Conservation (phyloP, 1,140 invertebrate species). For the Drosophila burlai region DNA sequence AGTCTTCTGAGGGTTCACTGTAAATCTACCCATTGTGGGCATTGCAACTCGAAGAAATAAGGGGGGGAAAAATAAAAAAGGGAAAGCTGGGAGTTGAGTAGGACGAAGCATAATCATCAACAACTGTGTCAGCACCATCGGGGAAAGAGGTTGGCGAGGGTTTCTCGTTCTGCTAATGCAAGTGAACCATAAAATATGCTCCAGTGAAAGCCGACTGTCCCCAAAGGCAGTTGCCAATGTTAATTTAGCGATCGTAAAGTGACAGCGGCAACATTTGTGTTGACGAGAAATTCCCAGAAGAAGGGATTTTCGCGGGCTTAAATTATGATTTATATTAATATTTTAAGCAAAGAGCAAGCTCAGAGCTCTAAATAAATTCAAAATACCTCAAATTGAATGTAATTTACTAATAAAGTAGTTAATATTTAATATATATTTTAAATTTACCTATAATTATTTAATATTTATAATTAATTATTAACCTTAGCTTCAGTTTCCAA, state of each 20-base stretch:
- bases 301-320: background rate
- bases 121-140: conserved; percentile 50
- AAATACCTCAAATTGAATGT: background rate
- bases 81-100: conserved; percentile 17
- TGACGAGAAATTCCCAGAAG: background rate
- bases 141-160: conserved; percentile 25
- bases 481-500: background rate
- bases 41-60: conserved; percentile 41
- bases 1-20: background rate
- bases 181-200: conserved; percentile 81
- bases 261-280: conserved; percentile 16
- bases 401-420: background rate
- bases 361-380: too few relatives aligned
- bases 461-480: too few relatives aligned
- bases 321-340: conserved; percentile 1
- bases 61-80: background rate
- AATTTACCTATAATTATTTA: too few relatives aligned
- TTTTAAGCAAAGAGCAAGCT: background rate
- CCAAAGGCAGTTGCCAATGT: conserved; percentile 41
- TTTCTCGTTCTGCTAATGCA: conserved; percentile 52
- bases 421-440: too few relatives aligned
- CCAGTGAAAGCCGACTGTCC: conserved; percentile 51
- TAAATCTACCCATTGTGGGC: conserved; percentile 18
- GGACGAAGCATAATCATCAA: conserved; percentile 59
- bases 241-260: conserved; percentile 54